Base-by-base conservation (phyloP, 1,140 invertebrate genomes). In the Pectinophora gossypiella region DNA sequence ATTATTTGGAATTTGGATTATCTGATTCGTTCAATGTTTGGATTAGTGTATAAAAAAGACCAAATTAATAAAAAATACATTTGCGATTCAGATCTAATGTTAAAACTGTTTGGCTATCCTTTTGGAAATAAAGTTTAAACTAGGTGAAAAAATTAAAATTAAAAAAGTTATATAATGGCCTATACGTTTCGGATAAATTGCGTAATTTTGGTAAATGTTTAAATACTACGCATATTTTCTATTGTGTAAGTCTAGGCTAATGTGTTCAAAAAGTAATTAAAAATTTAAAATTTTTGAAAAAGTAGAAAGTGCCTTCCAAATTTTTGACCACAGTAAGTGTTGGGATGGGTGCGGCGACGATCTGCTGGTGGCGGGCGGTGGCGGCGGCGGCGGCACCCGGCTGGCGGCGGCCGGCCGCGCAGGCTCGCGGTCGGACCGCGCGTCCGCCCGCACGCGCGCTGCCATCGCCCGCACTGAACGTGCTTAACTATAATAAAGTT, bases 301-400 rank as follows among this genome's bases (percentile, higher is more conserved):
- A 77, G 79, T 86, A 86, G 83, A 84, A 86, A 86, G 83, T 86
- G 83, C 83, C 82, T 86, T 86, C 83, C 83, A 86, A 84, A 86
- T 86, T 80, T 84, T 86, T 84, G 80, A 86, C 79, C 80, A 84
- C 77, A 80, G 76, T 84, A 80, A 84, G 83, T 84, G 80, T 83
- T 79, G 80, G 76, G 72, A 74, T 68, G 68, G 72, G 75, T 81
- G 76, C 79, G 80, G 73, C 82, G 78, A 76, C 59, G 74, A 76
- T 66, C 61, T 64, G 72, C 62, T 62, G 64, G 61, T 23, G 55
- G 68, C 66, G 67, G 16, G 67, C 49, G 52, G 63, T 63, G 59
- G 59, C 61, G 59, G 68, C 59, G 58, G 58, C n/a, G n/a, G n/a
- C n/a, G n/a, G n/a, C n/a, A n/a, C n/a, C n/a, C n/a, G n/a, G n/a